A percentile compares a stretch with the other conserved stretches of the same genome.
phyloP scores from a whole-genome alignment of 2,797 vertebrate species.

The Lepilemur septentrionalis region DNA sequence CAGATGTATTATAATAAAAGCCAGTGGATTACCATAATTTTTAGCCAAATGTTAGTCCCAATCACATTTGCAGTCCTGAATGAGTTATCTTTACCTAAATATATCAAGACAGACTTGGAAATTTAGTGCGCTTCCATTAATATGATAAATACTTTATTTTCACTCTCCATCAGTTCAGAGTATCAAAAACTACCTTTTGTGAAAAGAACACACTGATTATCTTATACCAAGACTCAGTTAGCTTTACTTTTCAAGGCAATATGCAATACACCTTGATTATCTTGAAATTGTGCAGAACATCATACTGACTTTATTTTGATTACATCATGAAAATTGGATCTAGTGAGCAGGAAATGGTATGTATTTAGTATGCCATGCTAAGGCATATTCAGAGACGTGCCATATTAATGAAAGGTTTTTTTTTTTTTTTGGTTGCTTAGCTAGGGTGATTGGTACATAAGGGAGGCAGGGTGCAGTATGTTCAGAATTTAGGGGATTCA shows the following conservation, averaged over 20 bases:
- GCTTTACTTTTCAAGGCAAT: neutral
- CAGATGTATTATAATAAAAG: neutral
- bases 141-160: neutral
- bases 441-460: neutral
- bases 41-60: neutral
- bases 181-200: neutral
- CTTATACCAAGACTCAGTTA: neutral
- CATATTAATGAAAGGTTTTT: neutral
- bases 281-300: neutral
- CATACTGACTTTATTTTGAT: neutral
- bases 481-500: no score
- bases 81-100: neutral
- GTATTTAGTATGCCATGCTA: neutral
- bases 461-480: accelerated
- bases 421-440: neutral
- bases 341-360: neutral
- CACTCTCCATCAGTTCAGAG: neutral
- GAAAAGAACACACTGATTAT: neutral
- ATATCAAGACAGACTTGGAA: neutral
- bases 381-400: neutral
- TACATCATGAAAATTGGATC: neutral
- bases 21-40: neutral
- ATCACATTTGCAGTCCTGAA: neutral
- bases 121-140: neutral
- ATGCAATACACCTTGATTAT: neutral